Evolutionary conservation across 2,888 invertebrate species (phyloP).

Genomic region (Microdon myrmicae): DNA sequence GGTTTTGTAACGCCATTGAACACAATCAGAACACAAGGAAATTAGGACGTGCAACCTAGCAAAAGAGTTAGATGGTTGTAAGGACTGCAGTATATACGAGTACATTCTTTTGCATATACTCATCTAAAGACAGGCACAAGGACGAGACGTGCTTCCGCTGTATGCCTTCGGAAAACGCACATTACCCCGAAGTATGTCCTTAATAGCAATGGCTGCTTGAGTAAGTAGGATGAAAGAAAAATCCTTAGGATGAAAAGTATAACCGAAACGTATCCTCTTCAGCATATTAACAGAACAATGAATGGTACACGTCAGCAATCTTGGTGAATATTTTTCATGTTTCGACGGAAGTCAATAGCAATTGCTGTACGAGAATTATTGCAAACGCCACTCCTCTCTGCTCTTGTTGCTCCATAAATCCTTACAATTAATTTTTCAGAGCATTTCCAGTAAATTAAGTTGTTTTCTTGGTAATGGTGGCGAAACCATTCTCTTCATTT

Average conservation of each 20-base stretch:
- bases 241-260: too few relatives aligned
- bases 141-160: too few relatives aligned
- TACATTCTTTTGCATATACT: too few relatives aligned
- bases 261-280: constrained; percentile 18
- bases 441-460: constrained; percentile 37
- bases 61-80: constrained; percentile 20
- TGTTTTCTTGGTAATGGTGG: constrained; percentile 39
- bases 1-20: constrained; percentile 40
- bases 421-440: constrained; percentile 32
- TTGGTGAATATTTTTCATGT: constrained; percentile 16
- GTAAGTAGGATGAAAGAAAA: too few relatives aligned
- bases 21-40: constrained; percentile 20
- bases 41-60: constrained; percentile 29
- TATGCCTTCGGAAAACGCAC: too few relatives aligned
- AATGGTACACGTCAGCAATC: constrained; percentile 29
- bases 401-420: neutral
- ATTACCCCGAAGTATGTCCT: too few relatives aligned
- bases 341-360: constrained; percentile 26
- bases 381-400: neutral
- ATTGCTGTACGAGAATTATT: constrained; percentile 11
- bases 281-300: constrained; percentile 34
- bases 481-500: constrained; percentile 33
- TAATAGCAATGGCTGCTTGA: too few relatives aligned
- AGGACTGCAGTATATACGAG: constrained; percentile 26
- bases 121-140: too few relatives aligned